Percentiles rank a stretch among this genome's conserved stretches.
phyloP scores from a whole-genome alignment of 2,113 vertebrate species.

The Odontesthes bonariensis region DNA sequence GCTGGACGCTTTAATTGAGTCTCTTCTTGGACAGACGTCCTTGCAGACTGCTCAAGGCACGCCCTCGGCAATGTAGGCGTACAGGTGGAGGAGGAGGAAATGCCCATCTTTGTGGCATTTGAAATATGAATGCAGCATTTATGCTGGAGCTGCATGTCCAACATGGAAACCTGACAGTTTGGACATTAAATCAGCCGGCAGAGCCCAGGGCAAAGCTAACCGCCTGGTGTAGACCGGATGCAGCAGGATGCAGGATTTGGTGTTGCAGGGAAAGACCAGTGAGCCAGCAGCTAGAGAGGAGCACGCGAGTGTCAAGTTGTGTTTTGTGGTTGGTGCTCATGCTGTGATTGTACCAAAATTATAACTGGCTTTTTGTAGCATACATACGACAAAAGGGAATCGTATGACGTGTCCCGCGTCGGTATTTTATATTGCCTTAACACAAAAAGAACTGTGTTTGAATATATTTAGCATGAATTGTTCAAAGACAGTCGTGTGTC shows the following conservation, averaged over 20 bases:
- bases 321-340: not conserved
- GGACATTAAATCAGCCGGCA: constrained; percentile 51
- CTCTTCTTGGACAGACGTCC: constrained; percentile 37
- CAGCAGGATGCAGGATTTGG: constrained; percentile 23
- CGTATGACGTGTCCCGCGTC: too few relatives aligned
- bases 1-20: constrained; percentile 54
- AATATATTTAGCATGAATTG: too few relatives aligned
- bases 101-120: constrained; percentile 36
- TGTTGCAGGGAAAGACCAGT: constrained; percentile 3
- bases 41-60: constrained; percentile 44
- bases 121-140: constrained; percentile 62
- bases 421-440: too few relatives aligned
- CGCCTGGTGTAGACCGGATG: constrained; percentile 36
- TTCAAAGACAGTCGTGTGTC: too few relatives aligned
- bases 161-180: constrained; percentile 53
- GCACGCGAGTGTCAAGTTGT: constrained; percentile 2
- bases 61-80: constrained; percentile 28
- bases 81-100: constrained; percentile 27
- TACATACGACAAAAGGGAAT: too few relatives aligned
- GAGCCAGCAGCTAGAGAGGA: constrained; percentile 30
- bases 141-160: constrained; percentile 26
- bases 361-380: too few relatives aligned
- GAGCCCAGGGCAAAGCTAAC: constrained; percentile 27
- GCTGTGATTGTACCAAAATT: too few relatives aligned
- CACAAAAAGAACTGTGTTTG: too few relatives aligned